Evolutionary conservation across 2,113 vertebrate species (phyloP).

Genomic region (Condylura cristata): DNA sequence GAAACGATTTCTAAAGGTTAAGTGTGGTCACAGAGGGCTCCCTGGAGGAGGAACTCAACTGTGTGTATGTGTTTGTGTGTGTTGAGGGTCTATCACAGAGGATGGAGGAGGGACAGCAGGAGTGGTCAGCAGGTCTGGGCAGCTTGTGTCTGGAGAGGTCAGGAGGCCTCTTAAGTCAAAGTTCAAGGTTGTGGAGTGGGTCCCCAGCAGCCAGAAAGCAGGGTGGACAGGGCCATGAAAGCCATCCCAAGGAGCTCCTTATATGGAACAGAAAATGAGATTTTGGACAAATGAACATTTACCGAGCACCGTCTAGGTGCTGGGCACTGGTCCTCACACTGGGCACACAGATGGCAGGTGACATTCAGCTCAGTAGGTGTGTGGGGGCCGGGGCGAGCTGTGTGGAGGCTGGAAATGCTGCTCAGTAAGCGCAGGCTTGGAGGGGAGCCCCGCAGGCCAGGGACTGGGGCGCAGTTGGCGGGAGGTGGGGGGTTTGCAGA

Average conservation of each 20-base stretch:
- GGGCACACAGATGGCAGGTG: neutral
- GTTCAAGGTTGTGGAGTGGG: neutral
- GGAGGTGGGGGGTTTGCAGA: neutral
- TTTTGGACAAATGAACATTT: neutral
- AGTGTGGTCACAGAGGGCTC: neutral
- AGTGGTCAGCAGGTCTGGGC: neutral
- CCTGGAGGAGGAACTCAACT: neutral
- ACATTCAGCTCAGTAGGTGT: too few relatives aligned
- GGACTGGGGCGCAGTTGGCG: accelerated
- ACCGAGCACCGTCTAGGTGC: neutral
- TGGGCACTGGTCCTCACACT: neutral
- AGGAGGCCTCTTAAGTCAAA: neutral
- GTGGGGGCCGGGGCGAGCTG: too few relatives aligned
- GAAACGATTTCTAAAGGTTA: neutral
- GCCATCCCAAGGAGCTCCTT: neutral
- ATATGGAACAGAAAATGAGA: neutral
- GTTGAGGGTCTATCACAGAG: neutral
- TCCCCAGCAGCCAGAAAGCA: neutral
- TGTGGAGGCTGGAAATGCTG: accelerated
- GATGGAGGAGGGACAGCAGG: accelerated
- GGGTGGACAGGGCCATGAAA: neutral
- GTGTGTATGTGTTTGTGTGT: too few relatives aligned
- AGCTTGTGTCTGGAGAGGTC: accelerated
- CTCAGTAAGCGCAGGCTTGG: accelerated
- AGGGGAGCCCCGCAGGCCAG: neutral